Evolutionary conservation across 2,888 invertebrate genomes (phyloP).

Genomic region (Bruchidius siliquastri): DNA sequence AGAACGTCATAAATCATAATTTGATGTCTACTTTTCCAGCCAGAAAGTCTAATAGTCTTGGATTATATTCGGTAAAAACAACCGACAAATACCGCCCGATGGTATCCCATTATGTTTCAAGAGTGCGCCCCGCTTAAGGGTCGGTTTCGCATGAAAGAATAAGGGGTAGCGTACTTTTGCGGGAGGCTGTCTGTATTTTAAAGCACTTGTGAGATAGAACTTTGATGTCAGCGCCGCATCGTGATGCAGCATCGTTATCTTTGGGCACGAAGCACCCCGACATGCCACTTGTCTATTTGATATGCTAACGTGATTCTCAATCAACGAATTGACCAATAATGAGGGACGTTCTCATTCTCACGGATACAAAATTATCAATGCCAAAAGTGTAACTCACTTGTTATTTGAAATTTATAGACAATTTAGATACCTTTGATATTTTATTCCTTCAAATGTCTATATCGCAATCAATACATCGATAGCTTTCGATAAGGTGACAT

Average conservation of each 20-base stretch:
- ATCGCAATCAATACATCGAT: too few species aligned
- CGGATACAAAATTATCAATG: background rate
- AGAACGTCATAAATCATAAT: too few species aligned
- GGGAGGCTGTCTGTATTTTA: constrained; percentile 19
- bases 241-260: background rate
- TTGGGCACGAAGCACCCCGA: constrained; percentile 13
- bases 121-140: background rate
- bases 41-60: background rate
- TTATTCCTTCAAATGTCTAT: too few species aligned
- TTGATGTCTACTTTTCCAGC: too few species aligned
- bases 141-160: constrained; percentile 9
- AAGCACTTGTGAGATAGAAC: constrained; percentile 33
- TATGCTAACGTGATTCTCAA: constrained; percentile 28
- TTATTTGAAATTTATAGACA: too few species aligned
- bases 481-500: too few species aligned
- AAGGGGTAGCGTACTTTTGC: background rate
- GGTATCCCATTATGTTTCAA: background rate
- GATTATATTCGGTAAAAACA: background rate
- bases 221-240: constrained; percentile 26
- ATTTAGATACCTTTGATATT: too few species aligned
- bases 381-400: background rate
- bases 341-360: constrained; percentile 1
- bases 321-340: constrained; percentile 3
- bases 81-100: background rate
- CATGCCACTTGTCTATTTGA: constrained; percentile 28